phyloP scores from a whole-genome alignment of 1,140 invertebrate species.

The Drosophila yakuba region DNA sequence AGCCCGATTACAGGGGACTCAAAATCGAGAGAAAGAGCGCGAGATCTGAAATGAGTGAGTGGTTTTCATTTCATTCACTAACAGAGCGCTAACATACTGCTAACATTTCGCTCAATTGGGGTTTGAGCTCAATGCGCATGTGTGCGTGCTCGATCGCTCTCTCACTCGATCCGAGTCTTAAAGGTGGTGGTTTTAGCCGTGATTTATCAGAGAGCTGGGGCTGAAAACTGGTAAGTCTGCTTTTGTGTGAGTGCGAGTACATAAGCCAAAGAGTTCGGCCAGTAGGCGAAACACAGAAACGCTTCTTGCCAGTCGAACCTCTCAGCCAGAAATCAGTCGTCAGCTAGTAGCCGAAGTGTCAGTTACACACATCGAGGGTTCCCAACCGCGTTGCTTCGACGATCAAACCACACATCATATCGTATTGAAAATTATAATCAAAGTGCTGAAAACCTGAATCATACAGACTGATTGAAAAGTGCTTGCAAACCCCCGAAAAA shows the following conservation, averaged over 20 bases:
- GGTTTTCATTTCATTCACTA: conserved; percentile 18
- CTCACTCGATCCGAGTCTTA: conserved; percentile 12
- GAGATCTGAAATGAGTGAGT: conserved; percentile 11
- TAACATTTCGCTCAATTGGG: conserved; percentile 21
- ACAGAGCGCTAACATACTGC: conserved; percentile 30
- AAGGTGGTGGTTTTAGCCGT: conserved; percentile 47
- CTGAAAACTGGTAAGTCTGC: conserved; percentile 44
- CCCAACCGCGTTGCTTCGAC: conserved; percentile 12
- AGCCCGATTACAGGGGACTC: conserved; percentile 19
- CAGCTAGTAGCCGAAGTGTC: conserved; percentile 81
- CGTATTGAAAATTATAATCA: not conserved
- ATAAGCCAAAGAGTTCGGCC: conserved; percentile 61
- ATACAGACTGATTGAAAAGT: conserved; percentile 30
- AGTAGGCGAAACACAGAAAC: conserved; percentile 66
- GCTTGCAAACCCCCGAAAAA: conserved; percentile 9
- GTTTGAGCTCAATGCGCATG: conserved; percentile 13
- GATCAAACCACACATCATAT: conserved; percentile 11
- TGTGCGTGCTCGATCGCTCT: conserved; percentile 28
- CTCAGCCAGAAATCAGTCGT: conserved; percentile 80
- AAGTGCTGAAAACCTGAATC: conserved; percentile 12
- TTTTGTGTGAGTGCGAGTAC: conserved; percentile 38
- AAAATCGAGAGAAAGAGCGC: conserved; percentile 2
- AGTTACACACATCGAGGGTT: conserved; percentile 68
- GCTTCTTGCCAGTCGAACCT: conserved; percentile 76
- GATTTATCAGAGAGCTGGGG: conserved; percentile 63